Base-by-base conservation (phyloP, 2,113 vertebrate genomes). In the Pelvicachromis taeniatus region DNA sequence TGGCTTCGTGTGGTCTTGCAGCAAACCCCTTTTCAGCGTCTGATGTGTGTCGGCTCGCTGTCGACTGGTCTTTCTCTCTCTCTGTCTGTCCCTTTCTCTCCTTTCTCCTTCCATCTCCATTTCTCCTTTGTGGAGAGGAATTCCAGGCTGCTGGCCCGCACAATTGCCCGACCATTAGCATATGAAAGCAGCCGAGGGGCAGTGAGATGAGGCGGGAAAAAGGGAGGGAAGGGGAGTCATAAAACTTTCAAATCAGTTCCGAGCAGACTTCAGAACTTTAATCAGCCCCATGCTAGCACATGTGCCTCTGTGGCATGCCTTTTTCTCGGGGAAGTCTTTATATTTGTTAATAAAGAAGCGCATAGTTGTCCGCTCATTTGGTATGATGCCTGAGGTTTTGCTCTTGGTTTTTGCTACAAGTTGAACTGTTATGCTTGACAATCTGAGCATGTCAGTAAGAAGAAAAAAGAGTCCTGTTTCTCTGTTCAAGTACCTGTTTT, bases 151-250 rank as follows among this genome's bases (percentile, higher is more conserved):
- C 90, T 84, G 86, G 81, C 84, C 90, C 54, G 78, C 86, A 95
- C 94, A 93, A 94, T 95, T 50, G 73, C n/a, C 63, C 31, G 0
- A 0, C 5, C 55, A 96, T 95, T 96, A 92, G 88, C 94, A 94
- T 95, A 91, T 95, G 94, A 96, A 95, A 94, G 92, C 80, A 73
- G 42, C 81, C 9, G 40, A 84, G 80, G 85, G 89, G 90, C 80
- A 85, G 87, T n/a, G 81, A 87, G 78, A 50, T 35, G 78, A 73
- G 86, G 89, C 81, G 86, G 91, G 91, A 78, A 88, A 88, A 81
- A 78, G 54, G 81, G 77, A 88, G 86, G 84, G 78, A 83, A 59
- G 52, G 70, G 29, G 84, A 55, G 90, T 87, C 85, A 56, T 90
- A 93, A 92, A 94, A 92, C 86, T 84, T 92, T 58, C 63, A 93